phyloP scores from a whole-genome alignment of 1,140 invertebrate genomes.

The Sycophila sp. region DNA sequence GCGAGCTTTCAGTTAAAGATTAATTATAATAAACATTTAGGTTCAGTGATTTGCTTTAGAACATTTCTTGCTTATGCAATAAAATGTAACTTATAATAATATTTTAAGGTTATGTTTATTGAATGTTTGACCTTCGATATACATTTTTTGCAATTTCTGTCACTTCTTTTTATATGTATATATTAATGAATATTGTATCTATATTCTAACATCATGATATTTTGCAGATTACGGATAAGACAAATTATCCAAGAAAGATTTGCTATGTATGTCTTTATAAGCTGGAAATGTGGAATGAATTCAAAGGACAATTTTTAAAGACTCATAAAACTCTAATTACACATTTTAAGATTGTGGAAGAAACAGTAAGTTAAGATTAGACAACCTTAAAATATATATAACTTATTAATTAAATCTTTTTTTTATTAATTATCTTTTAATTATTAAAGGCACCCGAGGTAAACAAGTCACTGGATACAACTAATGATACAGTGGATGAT shows the following conservation, averaged over 20 bases:
- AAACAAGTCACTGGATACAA: neutral
- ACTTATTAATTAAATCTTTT: no score
- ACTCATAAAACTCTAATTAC: slow-evolving; percentile 52
- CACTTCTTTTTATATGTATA: no score
- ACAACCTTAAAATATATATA: neutral
- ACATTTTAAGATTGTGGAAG: slow-evolving; percentile 50
- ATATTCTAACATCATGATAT: no score
- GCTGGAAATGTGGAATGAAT: slow-evolving; percentile 59
- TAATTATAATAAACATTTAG: no score
- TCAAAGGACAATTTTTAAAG: slow-evolving; percentile 56
- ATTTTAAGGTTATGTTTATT: no score
- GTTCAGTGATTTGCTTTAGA: no score
- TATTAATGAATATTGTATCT: no score
- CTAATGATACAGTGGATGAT: neutral
- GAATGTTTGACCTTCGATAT: no score
- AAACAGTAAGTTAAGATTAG: slow-evolving; percentile 44
- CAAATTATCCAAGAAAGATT: slow-evolving; percentile 52
- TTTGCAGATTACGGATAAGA: slow-evolving; percentile 52
- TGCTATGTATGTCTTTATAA: slow-evolving; percentile 63
- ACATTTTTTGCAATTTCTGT: no score
- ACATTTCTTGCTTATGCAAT: no score
- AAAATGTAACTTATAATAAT: no score
- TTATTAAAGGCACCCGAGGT: neutral
- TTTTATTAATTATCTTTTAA: neutral
- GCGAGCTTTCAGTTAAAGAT: no score